Conservation (phyloP, 2,113 vertebrate species). For the Periophthalmodon schlosseri region DNA sequence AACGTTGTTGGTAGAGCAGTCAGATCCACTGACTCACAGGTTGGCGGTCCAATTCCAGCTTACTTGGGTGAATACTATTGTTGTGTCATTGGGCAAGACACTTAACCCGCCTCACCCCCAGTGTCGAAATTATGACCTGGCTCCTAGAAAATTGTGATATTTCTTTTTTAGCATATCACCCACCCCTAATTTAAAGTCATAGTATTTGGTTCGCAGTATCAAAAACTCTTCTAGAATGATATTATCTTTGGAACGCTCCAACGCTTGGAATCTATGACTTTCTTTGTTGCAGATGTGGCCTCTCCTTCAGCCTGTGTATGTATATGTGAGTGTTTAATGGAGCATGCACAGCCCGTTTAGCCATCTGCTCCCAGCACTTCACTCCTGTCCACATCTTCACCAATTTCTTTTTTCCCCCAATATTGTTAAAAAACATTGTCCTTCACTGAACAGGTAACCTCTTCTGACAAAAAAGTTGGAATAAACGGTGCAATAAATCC, state of each 20-base stretch:
- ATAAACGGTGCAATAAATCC: neutral
- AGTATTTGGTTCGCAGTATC: neutral
- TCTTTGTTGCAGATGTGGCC: constrained; percentile 16
- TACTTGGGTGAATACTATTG: no score
- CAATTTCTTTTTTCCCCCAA: constrained; percentile 1
- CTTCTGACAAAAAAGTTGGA: no score
- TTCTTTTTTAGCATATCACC: no score
- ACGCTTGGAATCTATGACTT: neutral
- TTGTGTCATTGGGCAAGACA: no score
- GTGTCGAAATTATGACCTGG: no score
- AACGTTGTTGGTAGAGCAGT: no score
- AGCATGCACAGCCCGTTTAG: constrained; percentile 37
- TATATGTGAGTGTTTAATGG: neutral
- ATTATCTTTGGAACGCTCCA: neutral
- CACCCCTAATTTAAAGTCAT: neutral
- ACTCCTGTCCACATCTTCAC: constrained; percentile 7
- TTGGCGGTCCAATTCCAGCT: no score
- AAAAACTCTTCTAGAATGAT: neutral
- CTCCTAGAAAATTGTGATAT: no score
- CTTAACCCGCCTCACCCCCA: no score
- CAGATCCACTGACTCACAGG: no score
- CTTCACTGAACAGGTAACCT: no score
- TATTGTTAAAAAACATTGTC: no score
- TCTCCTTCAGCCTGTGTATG: constrained; percentile 13
- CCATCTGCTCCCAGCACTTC: constrained; percentile 46